Base-by-base conservation (phyloP, 2,113 vertebrate genomes). In the Microtus richardsoni region DNA sequence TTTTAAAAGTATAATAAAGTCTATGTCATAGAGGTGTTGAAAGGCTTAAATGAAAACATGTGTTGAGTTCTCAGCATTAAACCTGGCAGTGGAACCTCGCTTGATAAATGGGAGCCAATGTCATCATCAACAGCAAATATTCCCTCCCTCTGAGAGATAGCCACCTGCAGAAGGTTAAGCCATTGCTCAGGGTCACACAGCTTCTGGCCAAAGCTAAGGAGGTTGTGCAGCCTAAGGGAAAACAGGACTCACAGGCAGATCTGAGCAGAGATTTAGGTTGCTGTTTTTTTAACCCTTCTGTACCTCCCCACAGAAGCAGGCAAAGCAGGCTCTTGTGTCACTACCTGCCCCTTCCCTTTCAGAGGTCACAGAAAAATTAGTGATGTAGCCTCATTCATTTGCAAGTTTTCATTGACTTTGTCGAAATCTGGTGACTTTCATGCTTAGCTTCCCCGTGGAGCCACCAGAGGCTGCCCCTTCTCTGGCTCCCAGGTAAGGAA, bases 401-500 rank as follows among this genome's bases (percentile, higher is more conserved):
- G 74, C 71, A 73, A 82, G 70, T 91, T 96, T 97, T 82, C 62
- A 68, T 94, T 97, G 96, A 94, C 95, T 83, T 52, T 52, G 13
- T 52, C 13, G 12, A 52, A 52, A 52, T 52, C 49, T 52, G 49
- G 49, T 52, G 49, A 52, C 49, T 52, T 52, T 52, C 49, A 52
- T 52, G 49, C 49, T 52, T 52, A 52, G 49, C 49, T 52, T 52
- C 49, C 49, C 49, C 0, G 13, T 52, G 49, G 49, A 87, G 26
- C 44, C 60, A 10, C 28, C 24, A 21, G 75, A 84, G 54, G 73
- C 47, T 26, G 5, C 66, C 54, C n/a, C 58, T 88, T 24, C 14
- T 80, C 71, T 5, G 5, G 30, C 3, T 39, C 49, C 83, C 3
- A 26, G 26, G 60, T 30, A 83, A 78, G 22, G 79, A 95, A 41